Conservation (phyloP, 2,888 invertebrate species). For the Ctenicera cuprea region DNA sequence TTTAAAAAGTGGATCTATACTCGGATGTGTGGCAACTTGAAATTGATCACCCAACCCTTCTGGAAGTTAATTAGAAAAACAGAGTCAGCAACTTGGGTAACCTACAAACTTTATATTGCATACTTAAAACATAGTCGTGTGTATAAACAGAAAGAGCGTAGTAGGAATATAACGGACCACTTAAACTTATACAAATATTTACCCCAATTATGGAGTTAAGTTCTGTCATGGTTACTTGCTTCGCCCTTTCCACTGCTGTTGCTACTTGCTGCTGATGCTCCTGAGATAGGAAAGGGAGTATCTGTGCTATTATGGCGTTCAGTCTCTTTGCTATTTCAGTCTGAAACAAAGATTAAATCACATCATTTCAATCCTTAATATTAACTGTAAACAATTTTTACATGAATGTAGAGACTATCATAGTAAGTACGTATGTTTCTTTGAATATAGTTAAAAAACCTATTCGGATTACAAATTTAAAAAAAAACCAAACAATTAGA, state of each 20-base stretch:
- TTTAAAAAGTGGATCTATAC: not conserved
- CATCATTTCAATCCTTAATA: too few relatives aligned
- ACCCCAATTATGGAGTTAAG: constrained; percentile 98
- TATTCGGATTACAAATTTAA: too few relatives aligned
- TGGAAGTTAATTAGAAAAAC: too few relatives aligned
- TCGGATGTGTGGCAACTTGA: too few relatives aligned
- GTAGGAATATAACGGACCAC: constrained; percentile 16
- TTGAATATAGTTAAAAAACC: too few relatives aligned
- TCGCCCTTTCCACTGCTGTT: constrained; percentile 97
- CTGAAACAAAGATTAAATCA: constrained; percentile 76
- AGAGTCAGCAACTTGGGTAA: not conserved
- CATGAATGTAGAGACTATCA: too few relatives aligned
- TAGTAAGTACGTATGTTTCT: too few relatives aligned
- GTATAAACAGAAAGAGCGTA: not conserved
- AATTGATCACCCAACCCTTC: too few relatives aligned
- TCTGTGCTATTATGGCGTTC: constrained; percentile 96
- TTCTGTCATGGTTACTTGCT: constrained; percentile 98
- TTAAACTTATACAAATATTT: constrained; percentile 72
- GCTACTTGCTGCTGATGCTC: constrained; percentile 99
- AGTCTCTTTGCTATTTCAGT: constrained; percentile 98
- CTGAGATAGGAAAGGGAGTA: constrained; percentile 95
- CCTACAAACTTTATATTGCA: not conserved
- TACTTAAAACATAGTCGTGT: not conserved
- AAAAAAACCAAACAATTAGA: too few relatives aligned
- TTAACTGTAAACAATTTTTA: constrained; percentile 18